phyloP scores from a whole-genome alignment of 23 tunicate species.

The Clavelina lepadiformis region DNA sequence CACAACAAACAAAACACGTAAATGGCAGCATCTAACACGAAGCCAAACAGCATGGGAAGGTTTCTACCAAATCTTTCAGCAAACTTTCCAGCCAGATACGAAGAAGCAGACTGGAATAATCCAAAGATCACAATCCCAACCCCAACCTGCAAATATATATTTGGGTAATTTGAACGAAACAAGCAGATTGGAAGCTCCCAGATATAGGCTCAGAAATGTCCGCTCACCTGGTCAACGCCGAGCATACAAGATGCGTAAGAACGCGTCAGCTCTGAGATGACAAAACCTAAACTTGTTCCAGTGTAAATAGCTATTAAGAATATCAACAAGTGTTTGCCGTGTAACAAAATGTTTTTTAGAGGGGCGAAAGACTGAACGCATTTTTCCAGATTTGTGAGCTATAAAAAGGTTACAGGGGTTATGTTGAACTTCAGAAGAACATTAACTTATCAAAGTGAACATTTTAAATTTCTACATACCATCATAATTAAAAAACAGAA shows the following conservation, averaged over 20 bases:
- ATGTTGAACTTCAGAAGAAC: too few relatives aligned
- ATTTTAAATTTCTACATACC: too few relatives aligned
- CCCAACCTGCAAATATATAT: slow-evolving; percentile 39
- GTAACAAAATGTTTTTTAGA: too few relatives aligned
- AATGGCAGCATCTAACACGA: slow-evolving; percentile 16
- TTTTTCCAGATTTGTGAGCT: too few relatives aligned
- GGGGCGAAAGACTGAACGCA: too few relatives aligned
- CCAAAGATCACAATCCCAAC: slow-evolving; percentile 26
- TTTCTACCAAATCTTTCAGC: slow-evolving; percentile 10
- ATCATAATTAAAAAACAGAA: too few relatives aligned
- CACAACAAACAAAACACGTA: slow-evolving; percentile 36
- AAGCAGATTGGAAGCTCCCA: neutral
- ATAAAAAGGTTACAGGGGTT: too few relatives aligned
- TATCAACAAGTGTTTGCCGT: slow-evolving; percentile 20
- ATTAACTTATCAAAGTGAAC: too few relatives aligned
- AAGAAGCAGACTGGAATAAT: neutral
- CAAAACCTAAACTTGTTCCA: slow-evolving; percentile 36
- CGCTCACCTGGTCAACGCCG: slow-evolving; percentile 44
- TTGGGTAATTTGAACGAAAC: neutral
- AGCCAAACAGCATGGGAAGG: neutral
- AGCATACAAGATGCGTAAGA: slow-evolving; percentile 54
- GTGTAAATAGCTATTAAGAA: slow-evolving; percentile 17
- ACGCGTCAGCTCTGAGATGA: slow-evolving; percentile 39
- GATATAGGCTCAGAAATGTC: neutral
- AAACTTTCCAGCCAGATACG: slow-evolving; percentile 9